Base-by-base conservation (phyloP, 2,113 vertebrate genomes). In the Gymnorhina tibicen region DNA sequence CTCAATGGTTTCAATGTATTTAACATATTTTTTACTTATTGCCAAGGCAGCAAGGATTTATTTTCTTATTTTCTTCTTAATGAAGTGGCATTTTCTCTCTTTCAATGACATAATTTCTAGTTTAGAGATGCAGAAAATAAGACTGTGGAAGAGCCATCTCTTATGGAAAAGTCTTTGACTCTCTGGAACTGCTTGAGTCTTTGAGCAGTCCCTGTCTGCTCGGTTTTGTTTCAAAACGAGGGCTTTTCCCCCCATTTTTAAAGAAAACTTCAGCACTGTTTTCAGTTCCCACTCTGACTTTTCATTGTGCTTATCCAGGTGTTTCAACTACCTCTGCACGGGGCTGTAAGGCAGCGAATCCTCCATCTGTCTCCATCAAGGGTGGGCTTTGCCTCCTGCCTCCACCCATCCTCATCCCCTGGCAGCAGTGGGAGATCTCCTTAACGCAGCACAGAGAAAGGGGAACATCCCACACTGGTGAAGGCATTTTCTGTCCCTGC, bases 221-320 rank as follows among this genome's bases (percentile, higher is more conserved):
- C 52, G 19, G 2, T 26, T 80, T 77, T 46, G 19, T 46, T 73
- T 37, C 50, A 81, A 69, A 81, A 44, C 16, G 6, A 55, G 20
- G 0, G 2, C 2, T 42, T 10, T 72, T 8, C 7, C 13, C 4
- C 2, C 11, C 5, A 7, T 73, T 80, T 66, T 37, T 53, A 44
- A 77, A 62, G 46, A 27, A 83, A 89, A 56, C 7, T 5, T 49
- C 28, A 12, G 18, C 6, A 0, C 1, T 22, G 27, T 21, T 42
- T 58, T 70, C 3, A 67, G 8, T 15, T 85, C 42, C 78, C 18
- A 35, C 47, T 55, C 23, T 53, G 39, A 74, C 33, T 87, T 77
- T 85, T 46, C 23, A 5, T 10, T 23, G 14, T 26, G 11, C 55
- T 85, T 42, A 15, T 63, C 28, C 62, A 83, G 49, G 7, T 66